Conservation (phyloP, 2,888 invertebrate species). For the Romanomermis culicivorax region DNA sequence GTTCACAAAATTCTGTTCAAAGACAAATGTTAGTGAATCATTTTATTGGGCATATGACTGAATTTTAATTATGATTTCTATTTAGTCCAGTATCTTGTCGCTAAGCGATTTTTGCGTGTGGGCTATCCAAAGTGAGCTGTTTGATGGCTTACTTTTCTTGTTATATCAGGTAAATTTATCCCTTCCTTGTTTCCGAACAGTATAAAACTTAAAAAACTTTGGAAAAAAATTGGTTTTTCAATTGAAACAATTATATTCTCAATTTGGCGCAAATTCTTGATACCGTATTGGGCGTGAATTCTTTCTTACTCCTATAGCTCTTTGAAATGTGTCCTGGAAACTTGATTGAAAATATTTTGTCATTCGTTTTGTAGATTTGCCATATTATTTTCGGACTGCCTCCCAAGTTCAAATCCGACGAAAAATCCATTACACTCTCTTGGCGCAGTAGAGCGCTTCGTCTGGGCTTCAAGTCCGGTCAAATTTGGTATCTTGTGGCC, state of each 20-base stretch:
- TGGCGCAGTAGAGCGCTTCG: conserved; percentile 58
- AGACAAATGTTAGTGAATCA: conserved; percentile 23
- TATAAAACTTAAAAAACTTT: too few relatives aligned
- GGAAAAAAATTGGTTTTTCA: too few relatives aligned
- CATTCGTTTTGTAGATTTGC: conserved; percentile 40
- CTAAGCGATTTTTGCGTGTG: neutral
- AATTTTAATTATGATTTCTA: too few relatives aligned
- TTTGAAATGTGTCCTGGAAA: too few relatives aligned
- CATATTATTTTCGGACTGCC: conserved; percentile 63
- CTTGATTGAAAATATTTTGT: too few relatives aligned
- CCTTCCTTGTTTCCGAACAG: neutral
- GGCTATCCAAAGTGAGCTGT: neutral
- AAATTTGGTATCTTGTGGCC: conserved; percentile 68
- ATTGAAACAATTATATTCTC: too few relatives aligned
- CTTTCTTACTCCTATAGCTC: too few relatives aligned
- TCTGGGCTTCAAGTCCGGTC: conserved; percentile 53
- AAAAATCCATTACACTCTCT: conserved; percentile 35
- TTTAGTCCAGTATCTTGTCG: neutral
- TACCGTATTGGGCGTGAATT: too few relatives aligned
- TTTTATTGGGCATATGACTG: too few relatives aligned
- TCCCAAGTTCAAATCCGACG: conserved; percentile 57
- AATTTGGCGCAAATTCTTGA: too few relatives aligned
- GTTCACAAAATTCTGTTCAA: too few relatives aligned
- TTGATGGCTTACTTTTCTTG: neutral
- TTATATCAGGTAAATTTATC: neutral